A percentile compares a stretch with the other conserved stretches of the same genome.
Evolutionary conservation across 1,140 invertebrate species (phyloP).

Genomic region (Hydropsyche tenuis): DNA sequence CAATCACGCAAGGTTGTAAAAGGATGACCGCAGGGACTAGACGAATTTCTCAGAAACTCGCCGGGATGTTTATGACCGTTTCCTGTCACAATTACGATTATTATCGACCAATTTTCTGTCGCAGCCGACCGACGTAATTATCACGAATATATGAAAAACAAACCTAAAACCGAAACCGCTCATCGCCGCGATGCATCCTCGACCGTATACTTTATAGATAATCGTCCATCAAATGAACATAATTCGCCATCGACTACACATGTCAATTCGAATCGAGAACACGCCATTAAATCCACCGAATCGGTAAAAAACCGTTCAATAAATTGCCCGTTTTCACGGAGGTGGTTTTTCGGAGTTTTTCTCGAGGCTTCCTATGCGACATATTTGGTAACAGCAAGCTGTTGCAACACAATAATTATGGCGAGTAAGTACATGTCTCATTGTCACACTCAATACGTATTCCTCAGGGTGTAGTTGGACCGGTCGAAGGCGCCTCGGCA

Average conservation of each 20-base stretch:
- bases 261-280: too few species aligned
- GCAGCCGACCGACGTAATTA: constrained; percentile 3
- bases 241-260: too few species aligned
- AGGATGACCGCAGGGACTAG: constrained; percentile 16
- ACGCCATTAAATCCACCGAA: too few species aligned
- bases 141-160: background rate
- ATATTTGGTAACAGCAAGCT: background rate
- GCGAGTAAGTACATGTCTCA: background rate
- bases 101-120: constrained; percentile 27
- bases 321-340: too few species aligned
- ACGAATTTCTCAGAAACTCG: constrained; percentile 18
- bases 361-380: background rate
- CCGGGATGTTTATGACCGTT: constrained; percentile 10
- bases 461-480: background rate
- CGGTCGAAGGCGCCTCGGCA: background rate
- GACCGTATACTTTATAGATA: too few species aligned
- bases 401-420: background rate
- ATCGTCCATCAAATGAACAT: too few species aligned
- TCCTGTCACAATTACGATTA: constrained; percentile 23
- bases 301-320: too few species aligned
- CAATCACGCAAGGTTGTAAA: background rate
- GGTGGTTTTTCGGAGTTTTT: too few species aligned
- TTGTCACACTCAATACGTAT: constrained; percentile 4
- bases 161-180: background rate
- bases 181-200: too few species aligned